These are phyloP conservation scores for Lutraria lutraria DNA, from an alignment of 2,888 invertebrate genomes.

Conservation along the genomic window DNA sequence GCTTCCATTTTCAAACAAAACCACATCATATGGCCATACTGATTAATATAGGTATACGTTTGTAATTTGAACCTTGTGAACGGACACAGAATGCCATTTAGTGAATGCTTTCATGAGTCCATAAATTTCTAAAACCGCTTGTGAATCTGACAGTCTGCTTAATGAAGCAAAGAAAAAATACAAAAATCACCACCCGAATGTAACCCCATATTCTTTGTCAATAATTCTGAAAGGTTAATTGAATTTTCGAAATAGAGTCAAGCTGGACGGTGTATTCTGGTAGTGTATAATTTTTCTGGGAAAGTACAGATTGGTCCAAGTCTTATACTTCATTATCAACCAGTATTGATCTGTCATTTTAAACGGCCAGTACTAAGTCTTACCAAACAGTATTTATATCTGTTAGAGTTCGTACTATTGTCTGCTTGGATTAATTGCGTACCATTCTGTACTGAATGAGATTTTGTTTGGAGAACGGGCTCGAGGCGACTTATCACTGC, in stretches of 20 bases:
- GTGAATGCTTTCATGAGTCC: neutral
- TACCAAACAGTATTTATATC: too few relatives aligned
- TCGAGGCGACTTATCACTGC: too few relatives aligned
- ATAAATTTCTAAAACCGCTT: conserved; percentile 5
- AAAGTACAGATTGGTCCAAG: neutral
- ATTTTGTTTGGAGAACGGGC: too few relatives aligned
- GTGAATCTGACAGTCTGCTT: neutral
- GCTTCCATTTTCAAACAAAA: neutral
- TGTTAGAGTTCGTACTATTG: too few relatives aligned
- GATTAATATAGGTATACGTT: neutral
- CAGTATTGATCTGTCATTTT: too few relatives aligned
- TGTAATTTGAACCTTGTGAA: neutral
- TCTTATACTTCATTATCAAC: too few relatives aligned
- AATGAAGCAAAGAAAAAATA: neutral
- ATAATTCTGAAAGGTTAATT: conserved; percentile 1
- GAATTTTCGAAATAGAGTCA: neutral
- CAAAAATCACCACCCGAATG: neutral
- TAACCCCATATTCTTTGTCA: neutral
- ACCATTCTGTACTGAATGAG: too few relatives aligned
- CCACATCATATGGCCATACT: neutral
- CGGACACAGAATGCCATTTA: neutral
- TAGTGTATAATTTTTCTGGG: neutral
- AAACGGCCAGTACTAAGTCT: too few relatives aligned
- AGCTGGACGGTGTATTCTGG: neutral
- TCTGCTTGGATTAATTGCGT: too few relatives aligned